Conservation (phyloP, 2,888 invertebrate species). For the Zhengitettix transpicula region DNA sequence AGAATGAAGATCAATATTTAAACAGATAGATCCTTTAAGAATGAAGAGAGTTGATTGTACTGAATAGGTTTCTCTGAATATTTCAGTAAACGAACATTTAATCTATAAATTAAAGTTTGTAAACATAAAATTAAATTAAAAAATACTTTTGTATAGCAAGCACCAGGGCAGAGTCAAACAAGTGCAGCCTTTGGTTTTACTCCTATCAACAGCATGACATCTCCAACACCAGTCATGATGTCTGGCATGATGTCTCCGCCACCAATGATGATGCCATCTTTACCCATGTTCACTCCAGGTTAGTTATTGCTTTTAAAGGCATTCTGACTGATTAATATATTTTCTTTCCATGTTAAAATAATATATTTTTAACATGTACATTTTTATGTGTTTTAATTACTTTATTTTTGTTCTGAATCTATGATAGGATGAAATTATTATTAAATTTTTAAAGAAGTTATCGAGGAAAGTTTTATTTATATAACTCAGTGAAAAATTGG, state of each 20-base stretch:
- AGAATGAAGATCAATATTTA: no score
- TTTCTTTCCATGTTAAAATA: not conserved
- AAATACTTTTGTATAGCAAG: conserved; percentile 1
- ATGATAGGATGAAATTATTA: no score
- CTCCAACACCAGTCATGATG: conserved; percentile 20
- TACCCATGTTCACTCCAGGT: conserved; percentile 24
- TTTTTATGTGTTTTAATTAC: not conserved
- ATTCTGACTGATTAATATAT: not conserved
- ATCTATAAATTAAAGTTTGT: no score
- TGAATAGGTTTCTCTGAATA: no score
- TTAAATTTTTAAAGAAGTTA: no score
- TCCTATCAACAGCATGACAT: conserved; percentile 19
- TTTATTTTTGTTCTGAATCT: no score
- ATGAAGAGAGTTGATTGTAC: no score
- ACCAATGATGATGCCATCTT: conserved; percentile 20
- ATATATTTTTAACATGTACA: not conserved
- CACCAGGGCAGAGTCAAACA: conserved; percentile 9
- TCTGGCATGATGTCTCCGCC: conserved; percentile 23
- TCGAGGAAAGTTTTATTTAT: no score
- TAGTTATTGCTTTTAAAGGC: conserved; percentile 16
- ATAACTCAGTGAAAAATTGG: no score
- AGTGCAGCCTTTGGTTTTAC: conserved; percentile 18
- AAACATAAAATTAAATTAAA: no score
- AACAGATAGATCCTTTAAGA: no score
- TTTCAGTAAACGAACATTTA: no score